Conservation (phyloP, 2,797 vertebrate genomes). For the Protosalanx chinensis region DNA sequence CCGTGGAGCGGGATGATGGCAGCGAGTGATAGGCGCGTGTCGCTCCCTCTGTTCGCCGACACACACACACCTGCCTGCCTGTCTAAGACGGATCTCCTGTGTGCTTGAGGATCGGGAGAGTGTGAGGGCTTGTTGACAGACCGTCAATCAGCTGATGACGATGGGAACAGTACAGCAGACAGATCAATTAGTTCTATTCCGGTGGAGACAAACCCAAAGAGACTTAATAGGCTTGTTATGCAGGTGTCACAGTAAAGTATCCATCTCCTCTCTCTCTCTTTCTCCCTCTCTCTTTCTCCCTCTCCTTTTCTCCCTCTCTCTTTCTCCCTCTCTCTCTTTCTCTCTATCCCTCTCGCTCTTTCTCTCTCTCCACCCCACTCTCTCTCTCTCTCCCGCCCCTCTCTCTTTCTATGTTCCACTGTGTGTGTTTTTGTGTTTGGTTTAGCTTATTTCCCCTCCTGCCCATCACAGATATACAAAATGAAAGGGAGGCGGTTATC, state of each 20-base stretch:
- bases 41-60: constrained; percentile 18
- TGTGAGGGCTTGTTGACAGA: constrained; percentile 62
- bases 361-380: constrained; percentile 33
- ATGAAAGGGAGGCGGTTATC: constrained; percentile 56
- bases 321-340: too few relatives aligned
- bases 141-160: constrained; percentile 72
- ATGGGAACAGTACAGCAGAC: constrained; percentile 68
- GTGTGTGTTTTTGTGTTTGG: constrained; percentile 58
- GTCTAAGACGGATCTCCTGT: constrained; percentile 66
- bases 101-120: constrained; percentile 59
- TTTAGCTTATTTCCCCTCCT: constrained; percentile 51
- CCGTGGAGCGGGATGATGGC: constrained; percentile 45
- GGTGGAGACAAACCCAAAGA: constrained; percentile 42
- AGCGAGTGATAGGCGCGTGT: constrained; percentile 58
- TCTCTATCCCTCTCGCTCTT: constrained; percentile 25
- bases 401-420: constrained; percentile 1
- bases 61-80: constrained; percentile 18
- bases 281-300: too few relatives aligned
- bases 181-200: constrained; percentile 73
- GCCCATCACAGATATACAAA: constrained; percentile 44
- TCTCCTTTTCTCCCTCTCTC: too few relatives aligned
- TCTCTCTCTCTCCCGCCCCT: constrained; percentile 4
- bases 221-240: constrained; percentile 49
- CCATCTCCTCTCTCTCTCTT: background rate
- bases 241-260: constrained; percentile 50